These are phyloP conservation scores for Phenganax marumi DNA, from an alignment of 92 coral and sea anemone genomes.

Conservation along the genomic window DNA sequence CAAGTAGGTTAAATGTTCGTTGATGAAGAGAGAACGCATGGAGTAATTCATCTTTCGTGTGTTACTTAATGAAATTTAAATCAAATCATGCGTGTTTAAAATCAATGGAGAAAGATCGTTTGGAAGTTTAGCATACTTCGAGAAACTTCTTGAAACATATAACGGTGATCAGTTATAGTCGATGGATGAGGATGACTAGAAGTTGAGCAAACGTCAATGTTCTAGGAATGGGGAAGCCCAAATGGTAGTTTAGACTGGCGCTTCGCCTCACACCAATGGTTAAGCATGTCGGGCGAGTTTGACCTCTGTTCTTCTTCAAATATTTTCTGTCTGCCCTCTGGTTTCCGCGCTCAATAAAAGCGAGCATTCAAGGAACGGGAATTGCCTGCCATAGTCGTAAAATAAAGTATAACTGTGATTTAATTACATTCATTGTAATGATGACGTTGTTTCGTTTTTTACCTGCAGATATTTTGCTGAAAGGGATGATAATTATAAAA, in stretches of 20 bases:
- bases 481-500: slow-evolving; percentile 30
- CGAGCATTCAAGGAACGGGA: no score
- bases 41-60: neutral
- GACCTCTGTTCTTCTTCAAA: no score
- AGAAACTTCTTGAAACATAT: no score
- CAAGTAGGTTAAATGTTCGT: neutral
- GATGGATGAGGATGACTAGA: no score
- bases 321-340: no score
- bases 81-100: neutral
- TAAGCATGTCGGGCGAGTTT: no score
- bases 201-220: no score
- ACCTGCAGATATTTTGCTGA: slow-evolving; percentile 9
- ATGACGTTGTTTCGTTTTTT: neutral
- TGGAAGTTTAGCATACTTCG: neutral
- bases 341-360: no score
- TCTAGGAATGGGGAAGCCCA: no score
- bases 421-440: neutral
- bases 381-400: neutral
- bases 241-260: no score
- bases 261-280: no score
- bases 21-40: neutral
- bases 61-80: neutral
- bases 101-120: neutral
- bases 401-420: neutral
- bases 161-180: no score